A percentile compares a stretch with the other conserved stretches of the same genome.
phyloP scores from a whole-genome alignment of 2,888 invertebrate genomes.

The Corbicula japonica region DNA sequence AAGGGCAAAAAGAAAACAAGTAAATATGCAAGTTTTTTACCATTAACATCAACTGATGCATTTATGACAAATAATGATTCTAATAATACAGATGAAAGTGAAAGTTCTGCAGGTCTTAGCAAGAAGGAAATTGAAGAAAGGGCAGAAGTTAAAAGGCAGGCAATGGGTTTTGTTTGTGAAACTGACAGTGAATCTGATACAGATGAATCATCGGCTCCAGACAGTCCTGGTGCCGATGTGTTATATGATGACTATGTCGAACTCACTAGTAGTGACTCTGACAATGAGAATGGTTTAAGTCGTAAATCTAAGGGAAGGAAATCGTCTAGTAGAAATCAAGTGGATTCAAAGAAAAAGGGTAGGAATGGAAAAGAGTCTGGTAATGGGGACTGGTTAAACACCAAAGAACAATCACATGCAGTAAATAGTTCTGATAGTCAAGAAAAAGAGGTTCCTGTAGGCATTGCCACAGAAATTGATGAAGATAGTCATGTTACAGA shows the following conservation, averaged over 20 bases:
- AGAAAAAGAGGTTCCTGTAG: not conserved
- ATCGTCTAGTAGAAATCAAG: not conserved
- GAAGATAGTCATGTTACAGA: not conserved
- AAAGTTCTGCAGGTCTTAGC: slow-evolving; percentile 18
- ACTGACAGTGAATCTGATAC: slow-evolving; percentile 60
- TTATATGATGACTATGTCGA: slow-evolving; percentile 64
- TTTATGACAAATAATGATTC: slow-evolving; percentile 2
- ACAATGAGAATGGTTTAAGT: slow-evolving; percentile 28
- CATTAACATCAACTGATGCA: slow-evolving; percentile 2
- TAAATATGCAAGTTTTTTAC: too few species aligned
- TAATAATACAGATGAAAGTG: slow-evolving; percentile 14
- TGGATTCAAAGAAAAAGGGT: not conserved
- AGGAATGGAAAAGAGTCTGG: not conserved
- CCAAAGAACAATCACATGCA: not conserved
- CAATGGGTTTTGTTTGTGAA: slow-evolving; percentile 53
- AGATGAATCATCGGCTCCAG: slow-evolving; percentile 34
- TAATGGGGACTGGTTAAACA: slow-evolving; percentile 17
- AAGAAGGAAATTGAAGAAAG: slow-evolving; percentile 45
- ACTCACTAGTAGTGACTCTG: slow-evolving; percentile 47
- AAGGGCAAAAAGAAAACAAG: not conserved
- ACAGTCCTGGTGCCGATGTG: slow-evolving; percentile 34
- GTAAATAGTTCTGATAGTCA: not conserved
- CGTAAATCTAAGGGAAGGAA: slow-evolving; percentile 3
- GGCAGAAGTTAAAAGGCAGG: slow-evolving; percentile 52
- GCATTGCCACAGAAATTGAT: not conserved